These are phyloP conservation scores for Magallana ariakensis DNA, from an alignment of 1,140 invertebrate genomes.

Conservation along the genomic window DNA sequence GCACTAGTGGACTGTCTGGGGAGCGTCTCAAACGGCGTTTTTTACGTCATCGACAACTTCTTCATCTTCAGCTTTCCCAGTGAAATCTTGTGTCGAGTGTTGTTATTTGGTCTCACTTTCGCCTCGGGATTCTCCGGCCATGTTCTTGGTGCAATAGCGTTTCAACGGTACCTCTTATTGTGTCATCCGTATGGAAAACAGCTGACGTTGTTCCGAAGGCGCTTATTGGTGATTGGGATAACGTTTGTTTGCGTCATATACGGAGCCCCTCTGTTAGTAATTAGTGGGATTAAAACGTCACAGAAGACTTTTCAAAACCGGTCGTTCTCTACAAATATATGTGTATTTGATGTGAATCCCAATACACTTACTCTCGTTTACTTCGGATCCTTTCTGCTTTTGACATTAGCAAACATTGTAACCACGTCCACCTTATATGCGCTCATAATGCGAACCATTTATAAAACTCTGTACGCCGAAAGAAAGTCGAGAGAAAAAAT, in stretches of 20 bases:
- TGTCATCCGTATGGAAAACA: conserved; percentile 4
- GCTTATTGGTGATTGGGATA: not conserved
- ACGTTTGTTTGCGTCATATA: conserved; percentile 13
- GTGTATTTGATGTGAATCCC: conserved; percentile 11
- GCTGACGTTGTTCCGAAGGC: not conserved
- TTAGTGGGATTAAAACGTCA: conserved; percentile 3
- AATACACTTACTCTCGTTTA: not conserved
- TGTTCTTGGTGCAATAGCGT: conserved; percentile 1
- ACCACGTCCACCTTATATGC: not conserved
- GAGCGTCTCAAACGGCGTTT: conserved; percentile 3
- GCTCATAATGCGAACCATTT: not conserved
- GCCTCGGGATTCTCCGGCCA: conserved; percentile 9
- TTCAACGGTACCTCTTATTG: not conserved
- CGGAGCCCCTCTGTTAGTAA: not conserved
- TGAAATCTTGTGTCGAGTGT: conserved; percentile 22
- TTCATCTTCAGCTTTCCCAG: not conserved
- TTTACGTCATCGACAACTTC: conserved; percentile 4
- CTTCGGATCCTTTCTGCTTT: not conserved
- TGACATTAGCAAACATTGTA: not conserved
- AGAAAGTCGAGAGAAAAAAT: not conserved
- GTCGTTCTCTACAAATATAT: conserved; percentile 6
- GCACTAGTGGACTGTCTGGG: not conserved
- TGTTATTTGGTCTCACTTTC: not conserved
- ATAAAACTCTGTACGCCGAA: not conserved
- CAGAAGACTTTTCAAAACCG: not conserved